Percentiles rank a stretch among this genome's conserved stretches.
phyloP scores from a whole-genome alignment of 2,888 invertebrate species.

The Cantharis nigra region DNA sequence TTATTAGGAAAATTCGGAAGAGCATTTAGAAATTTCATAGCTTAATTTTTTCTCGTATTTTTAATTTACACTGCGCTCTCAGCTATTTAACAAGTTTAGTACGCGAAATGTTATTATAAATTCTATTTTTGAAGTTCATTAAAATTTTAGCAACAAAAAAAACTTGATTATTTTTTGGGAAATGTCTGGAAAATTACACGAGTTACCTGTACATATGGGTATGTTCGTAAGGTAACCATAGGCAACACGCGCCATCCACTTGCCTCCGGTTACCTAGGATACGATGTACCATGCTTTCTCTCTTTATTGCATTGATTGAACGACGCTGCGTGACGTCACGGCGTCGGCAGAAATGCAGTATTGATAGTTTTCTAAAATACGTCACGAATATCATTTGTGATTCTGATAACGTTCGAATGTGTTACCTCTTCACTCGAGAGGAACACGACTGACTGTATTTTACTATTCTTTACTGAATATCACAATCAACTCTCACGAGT shows the following conservation, averaged over 20 bases:
- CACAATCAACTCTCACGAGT: constrained; percentile 4
- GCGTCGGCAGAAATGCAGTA: constrained; percentile 32
- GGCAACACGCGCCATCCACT: constrained; percentile 30
- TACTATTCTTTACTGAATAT: constrained; percentile 24
- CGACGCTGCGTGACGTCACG: constrained; percentile 32
- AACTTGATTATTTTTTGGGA: constrained; percentile 12
- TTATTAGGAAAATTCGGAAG: background rate
- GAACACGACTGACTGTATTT: constrained; percentile 15
- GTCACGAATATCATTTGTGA: constrained; percentile 35
- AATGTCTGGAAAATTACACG: constrained; percentile 13
- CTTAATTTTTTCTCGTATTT: background rate
- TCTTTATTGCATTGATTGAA: constrained; percentile 30
- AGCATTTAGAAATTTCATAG: background rate
- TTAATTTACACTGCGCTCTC: background rate
- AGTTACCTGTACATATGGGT: constrained; percentile 27
- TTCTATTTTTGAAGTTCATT: background rate
- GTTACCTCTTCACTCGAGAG: constrained; percentile 31
- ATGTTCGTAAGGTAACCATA: constrained; percentile 23
- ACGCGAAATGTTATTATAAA: background rate
- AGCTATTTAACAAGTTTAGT: background rate
- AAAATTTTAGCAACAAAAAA: background rate
- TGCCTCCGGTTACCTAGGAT: constrained; percentile 24
- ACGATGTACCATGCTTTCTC: constrained; percentile 22
- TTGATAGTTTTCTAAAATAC: constrained; percentile 28
- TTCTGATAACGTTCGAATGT: constrained; percentile 34